Evolutionary conservation across 2,888 invertebrate genomes (phyloP).

Genomic region (Malachius bipustulatus): DNA sequence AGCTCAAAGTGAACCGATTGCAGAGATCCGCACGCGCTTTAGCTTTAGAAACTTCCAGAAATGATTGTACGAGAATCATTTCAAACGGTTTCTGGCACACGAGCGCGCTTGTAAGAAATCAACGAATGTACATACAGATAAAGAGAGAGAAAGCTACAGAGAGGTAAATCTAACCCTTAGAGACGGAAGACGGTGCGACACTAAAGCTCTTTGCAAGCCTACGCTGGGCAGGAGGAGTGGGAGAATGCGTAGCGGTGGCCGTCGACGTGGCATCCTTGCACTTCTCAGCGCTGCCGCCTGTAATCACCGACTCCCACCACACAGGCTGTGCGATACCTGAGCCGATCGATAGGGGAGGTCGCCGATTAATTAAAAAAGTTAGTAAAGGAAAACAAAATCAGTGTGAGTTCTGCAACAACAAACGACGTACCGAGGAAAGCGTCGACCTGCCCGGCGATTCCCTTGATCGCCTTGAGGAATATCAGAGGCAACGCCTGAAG

Average conservation of each 20-base stretch:
- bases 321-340: conserved; percentile 40
- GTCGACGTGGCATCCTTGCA: conserved; percentile 29
- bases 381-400: conserved; percentile 6
- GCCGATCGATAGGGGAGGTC: conserved; percentile 12
- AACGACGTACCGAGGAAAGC: conserved; percentile 74
- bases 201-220: conserved; percentile 88
- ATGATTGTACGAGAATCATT: no score
- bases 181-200: conserved; percentile 60
- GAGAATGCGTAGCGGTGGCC: conserved; percentile 47
- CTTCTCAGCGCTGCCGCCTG: conserved; percentile 35
- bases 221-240: conserved; percentile 76
- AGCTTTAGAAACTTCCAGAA: no score
- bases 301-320: conserved; percentile 39
- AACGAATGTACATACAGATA: no score
- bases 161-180: conserved; percentile 42
- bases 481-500: conserved; percentile 72
- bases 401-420: conserved; percentile 3
- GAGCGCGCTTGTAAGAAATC: no score
- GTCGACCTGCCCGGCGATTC: conserved; percentile 86
- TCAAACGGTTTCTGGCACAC: no score
- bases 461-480: conserved; percentile 87
- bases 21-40: no score
- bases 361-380: not conserved
- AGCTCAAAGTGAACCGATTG: no score
- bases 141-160: conserved; percentile 12